phyloP scores from a whole-genome alignment of 1,140 invertebrate species.

The Stenopsyche tienmushanensis region DNA sequence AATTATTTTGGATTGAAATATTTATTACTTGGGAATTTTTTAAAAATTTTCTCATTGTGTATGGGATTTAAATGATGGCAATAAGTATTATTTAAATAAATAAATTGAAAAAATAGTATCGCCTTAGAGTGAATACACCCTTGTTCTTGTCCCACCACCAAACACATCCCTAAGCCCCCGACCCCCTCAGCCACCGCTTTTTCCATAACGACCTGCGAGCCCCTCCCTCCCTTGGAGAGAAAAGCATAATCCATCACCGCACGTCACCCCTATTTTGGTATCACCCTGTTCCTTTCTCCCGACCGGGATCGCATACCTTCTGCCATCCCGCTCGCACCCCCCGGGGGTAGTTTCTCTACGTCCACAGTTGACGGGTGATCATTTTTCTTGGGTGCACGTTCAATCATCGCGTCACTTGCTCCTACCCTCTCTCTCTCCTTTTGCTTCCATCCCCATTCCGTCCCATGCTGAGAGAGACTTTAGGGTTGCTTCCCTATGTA shows the following conservation, averaged over 20 bases:
- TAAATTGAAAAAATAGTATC: not conserved
- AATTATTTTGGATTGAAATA: too few species aligned
- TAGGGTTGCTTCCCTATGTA: conserved; percentile 2
- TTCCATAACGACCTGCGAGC: conserved; percentile 60
- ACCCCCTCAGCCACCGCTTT: conserved; percentile 55
- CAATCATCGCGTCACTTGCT: conserved; percentile 59
- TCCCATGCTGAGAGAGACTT: conserved; percentile 41
- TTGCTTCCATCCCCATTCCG: conserved; percentile 46
- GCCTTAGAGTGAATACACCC: conserved; percentile 15
- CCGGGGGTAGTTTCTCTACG: conserved; percentile 60
- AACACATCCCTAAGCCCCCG: not conserved
- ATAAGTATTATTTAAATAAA: too few species aligned
- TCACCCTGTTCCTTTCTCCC: conserved; percentile 45
- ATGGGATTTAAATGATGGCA: too few species aligned
- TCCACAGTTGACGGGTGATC: conserved; percentile 60
- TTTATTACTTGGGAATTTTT: too few species aligned
- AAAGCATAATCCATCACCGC: conserved; percentile 61
- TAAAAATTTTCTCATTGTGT: too few species aligned
- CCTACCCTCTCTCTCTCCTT: conserved; percentile 46
- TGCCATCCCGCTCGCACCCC: conserved; percentile 46
- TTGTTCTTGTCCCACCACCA: conserved; percentile 20
- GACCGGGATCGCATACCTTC: conserved; percentile 40
- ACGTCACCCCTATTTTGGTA: conserved; percentile 59
- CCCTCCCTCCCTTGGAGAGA: conserved; percentile 57
- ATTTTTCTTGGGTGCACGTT: conserved; percentile 59